phyloP scores from a whole-genome alignment of 2,888 invertebrate species.

The Sphaerophoria taeniata region DNA sequence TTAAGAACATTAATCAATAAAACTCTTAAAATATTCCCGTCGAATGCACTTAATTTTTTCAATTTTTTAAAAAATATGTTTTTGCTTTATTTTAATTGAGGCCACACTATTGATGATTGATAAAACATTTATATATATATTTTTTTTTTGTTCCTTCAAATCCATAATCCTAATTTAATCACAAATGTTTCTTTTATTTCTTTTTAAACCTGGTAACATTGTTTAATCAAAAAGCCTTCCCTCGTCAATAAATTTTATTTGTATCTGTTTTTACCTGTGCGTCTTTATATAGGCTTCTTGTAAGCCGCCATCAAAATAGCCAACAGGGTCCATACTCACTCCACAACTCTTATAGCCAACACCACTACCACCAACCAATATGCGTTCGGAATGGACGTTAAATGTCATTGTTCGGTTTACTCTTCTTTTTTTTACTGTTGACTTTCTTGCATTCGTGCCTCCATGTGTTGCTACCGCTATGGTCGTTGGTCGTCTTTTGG shows the following conservation, averaged over 20 bases:
- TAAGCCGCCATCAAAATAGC: slow-evolving; percentile 20
- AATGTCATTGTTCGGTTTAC: slow-evolving; percentile 49
- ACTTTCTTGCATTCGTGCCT: slow-evolving; percentile 45
- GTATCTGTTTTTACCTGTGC: not conserved
- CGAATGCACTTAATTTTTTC: no score
- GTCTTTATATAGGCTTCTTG: slow-evolving; percentile 1
- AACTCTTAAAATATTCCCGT: no score
- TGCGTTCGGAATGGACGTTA: slow-evolving; percentile 32
- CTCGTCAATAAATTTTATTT: not conserved
- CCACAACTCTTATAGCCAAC: not conserved
- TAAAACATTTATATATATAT: no score
- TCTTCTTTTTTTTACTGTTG: slow-evolving; percentile 43
- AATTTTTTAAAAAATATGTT: no score
- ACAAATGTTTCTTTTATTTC: not conserved
- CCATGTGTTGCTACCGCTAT: no score
- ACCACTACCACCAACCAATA: slow-evolving; percentile 13
- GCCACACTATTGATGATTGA: no score
- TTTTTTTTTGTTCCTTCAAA: no score
- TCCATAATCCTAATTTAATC: no score
- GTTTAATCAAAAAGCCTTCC: not conserved
- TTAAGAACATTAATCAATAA: no score
- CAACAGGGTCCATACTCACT: not conserved
- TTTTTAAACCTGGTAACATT: slow-evolving; percentile 6
- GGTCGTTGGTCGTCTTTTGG: not conserved
- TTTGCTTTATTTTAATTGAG: no score